Conservation (phyloP, 1,140 invertebrate genomes). For the Atta texana region DNA sequence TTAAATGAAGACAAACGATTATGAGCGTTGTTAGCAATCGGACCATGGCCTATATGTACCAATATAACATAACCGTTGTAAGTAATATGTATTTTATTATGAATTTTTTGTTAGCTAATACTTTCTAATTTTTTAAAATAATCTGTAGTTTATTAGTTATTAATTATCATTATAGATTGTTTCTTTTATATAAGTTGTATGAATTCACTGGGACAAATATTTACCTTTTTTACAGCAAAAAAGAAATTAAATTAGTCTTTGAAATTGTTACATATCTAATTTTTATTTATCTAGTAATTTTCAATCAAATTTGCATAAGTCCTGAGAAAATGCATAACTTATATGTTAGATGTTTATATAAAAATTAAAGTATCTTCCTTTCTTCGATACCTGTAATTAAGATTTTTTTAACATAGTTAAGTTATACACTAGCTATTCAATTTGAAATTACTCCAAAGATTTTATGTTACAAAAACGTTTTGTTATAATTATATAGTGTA, state of each 20-base stretch:
- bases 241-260: neutral
- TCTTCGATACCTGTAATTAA: neutral
- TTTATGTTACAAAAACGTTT: slow-evolving; percentile 46
- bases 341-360: slow-evolving; percentile 19
- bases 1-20: no score
- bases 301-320: slow-evolving; percentile 6
- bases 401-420: slow-evolving; percentile 6
- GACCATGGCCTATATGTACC: neutral
- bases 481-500: slow-evolving; percentile 59
- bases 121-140: slow-evolving; percentile 28
- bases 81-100: slow-evolving; percentile 29
- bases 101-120: slow-evolving; percentile 23
- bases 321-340: neutral
- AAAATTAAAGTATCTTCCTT: slow-evolving; percentile 21
- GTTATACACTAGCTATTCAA: neutral
- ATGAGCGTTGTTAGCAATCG: no score
- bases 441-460: slow-evolving; percentile 47
- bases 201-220: neutral
- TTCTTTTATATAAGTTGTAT: neutral
- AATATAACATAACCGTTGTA: slow-evolving; percentile 52
- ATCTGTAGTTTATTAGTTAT: slow-evolving; percentile 7
- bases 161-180: neutral
- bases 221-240: neutral
- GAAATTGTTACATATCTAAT: slow-evolving; percentile 32
- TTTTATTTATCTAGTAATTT: slow-evolving; percentile 27